phyloP scores from a whole-genome alignment of 2,888 invertebrate genomes.

The Melanotus villosus region DNA sequence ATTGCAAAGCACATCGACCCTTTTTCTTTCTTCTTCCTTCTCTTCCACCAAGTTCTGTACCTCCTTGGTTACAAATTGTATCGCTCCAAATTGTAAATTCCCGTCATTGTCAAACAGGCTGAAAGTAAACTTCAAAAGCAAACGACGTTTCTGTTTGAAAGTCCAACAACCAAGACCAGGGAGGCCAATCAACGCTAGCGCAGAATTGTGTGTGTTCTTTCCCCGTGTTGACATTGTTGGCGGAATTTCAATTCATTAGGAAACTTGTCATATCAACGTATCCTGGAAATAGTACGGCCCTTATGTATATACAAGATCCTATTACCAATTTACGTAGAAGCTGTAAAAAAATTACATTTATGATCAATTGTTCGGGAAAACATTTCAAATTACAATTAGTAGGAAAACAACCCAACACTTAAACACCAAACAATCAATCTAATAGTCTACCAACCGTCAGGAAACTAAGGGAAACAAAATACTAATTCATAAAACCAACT shows the following conservation, averaged over 20 bases:
- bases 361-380: not conserved
- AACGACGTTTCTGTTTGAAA: constrained; percentile 63
- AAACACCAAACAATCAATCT: too few relatives aligned
- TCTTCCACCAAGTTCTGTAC: too few relatives aligned
- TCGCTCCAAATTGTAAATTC: constrained; percentile 65
- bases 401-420: not conserved
- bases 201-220: constrained; percentile 62
- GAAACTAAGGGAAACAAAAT: too few relatives aligned
- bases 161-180: constrained; percentile 53
- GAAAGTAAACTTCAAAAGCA: constrained; percentile 67
- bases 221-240: constrained; percentile 67
- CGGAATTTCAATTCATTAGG: constrained; percentile 68
- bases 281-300: constrained; percentile 61
- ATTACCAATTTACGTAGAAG: constrained; percentile 50
- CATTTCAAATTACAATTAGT: not conserved
- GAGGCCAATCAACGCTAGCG: constrained; percentile 64
- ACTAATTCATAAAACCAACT: not conserved
- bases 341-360: constrained; percentile 13
- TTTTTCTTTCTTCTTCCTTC: too few relatives aligned
- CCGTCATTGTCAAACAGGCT: constrained; percentile 62
- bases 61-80: too few relatives aligned
- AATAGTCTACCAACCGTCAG: too few relatives aligned
- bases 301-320: constrained; percentile 58
- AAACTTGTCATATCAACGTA: constrained; percentile 57
- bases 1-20: too few relatives aligned